Percentiles rank a stretch among this genome's conserved stretches.
Evolutionary conservation across 1,140 invertebrate genomes (phyloP).

Genomic region (Trissolcus basalis): DNA sequence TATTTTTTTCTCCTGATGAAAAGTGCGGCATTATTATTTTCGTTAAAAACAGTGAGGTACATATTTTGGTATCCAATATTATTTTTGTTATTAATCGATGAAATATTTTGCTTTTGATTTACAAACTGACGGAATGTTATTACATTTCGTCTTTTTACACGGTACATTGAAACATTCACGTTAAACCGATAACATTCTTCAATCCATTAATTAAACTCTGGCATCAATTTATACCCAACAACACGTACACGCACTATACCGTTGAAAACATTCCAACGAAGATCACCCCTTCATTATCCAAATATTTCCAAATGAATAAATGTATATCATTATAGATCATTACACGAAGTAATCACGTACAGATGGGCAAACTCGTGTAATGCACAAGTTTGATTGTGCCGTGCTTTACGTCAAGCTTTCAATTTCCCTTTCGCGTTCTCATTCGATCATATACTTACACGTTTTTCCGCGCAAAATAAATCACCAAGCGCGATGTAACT

Average conservation of each 20-base stretch:
- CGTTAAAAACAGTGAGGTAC: too few relatives aligned
- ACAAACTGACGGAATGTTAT: background rate
- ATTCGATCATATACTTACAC: conserved; percentile 69
- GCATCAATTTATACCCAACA: conserved; percentile 31
- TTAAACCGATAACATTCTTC: conserved; percentile 41
- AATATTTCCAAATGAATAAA: conserved; percentile 51
- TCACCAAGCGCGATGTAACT: too few relatives aligned
- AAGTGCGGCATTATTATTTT: too few relatives aligned
- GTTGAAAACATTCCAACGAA: conserved; percentile 40
- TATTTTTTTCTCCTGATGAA: too few relatives aligned
- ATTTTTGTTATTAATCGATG: background rate
- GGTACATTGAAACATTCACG: conserved; percentile 3
- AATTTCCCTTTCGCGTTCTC: conserved; percentile 38
- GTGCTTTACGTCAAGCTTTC: conserved; percentile 31
- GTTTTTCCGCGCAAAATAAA: conserved; percentile 7
- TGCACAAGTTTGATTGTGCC: conserved; percentile 50
- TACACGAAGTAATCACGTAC: conserved; percentile 43
- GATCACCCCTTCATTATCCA: conserved; percentile 40
- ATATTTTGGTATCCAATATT: too few relatives aligned
- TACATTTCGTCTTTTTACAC: conserved; percentile 3
- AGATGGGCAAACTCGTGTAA: conserved; percentile 44
- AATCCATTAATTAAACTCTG: conserved; percentile 36
- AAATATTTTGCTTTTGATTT: conserved; percentile 8
- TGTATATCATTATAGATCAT: conserved; percentile 54
- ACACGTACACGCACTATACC: background rate